Conservation (phyloP, 2,113 vertebrate species). For the Micronycteris hirsuta region DNA sequence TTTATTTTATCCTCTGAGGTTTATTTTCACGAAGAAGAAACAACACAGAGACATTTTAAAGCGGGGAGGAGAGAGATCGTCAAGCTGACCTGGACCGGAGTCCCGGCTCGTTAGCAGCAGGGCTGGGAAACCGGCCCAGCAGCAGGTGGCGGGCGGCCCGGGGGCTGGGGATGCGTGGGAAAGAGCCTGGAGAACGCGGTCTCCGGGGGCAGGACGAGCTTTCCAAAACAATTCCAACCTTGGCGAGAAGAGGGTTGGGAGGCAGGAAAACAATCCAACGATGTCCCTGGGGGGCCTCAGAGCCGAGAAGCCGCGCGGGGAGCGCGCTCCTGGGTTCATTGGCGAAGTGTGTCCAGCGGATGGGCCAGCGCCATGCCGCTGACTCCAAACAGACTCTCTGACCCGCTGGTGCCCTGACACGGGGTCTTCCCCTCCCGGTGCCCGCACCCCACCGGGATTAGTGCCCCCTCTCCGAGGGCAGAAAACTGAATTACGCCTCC, state of each 20-base stretch:
- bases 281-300: neutral
- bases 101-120: neutral
- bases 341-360: neutral
- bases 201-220: neutral
- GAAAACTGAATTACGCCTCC: conserved; percentile 42
- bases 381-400: conserved; percentile 11
- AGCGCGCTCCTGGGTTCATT: neutral
- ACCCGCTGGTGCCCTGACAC: neutral
- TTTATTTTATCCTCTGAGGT: conserved; percentile 1
- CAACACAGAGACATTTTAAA: neutral
- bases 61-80: neutral
- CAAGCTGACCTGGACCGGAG: fast-evolving
- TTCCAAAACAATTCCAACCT: neutral
- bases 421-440: neutral
- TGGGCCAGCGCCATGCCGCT: neutral
- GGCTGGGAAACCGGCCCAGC: neutral
- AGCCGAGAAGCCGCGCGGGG: neutral
- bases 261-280: neutral
- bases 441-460: neutral
- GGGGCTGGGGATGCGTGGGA: neutral
- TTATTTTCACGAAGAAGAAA: neutral
- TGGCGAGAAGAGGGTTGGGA: neutral
- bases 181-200: neutral
- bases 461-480: neutral
- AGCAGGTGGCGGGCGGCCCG: fast-evolving